phyloP scores from a whole-genome alignment of 2,113 vertebrate species.

The Vulpes lagopus region DNA sequence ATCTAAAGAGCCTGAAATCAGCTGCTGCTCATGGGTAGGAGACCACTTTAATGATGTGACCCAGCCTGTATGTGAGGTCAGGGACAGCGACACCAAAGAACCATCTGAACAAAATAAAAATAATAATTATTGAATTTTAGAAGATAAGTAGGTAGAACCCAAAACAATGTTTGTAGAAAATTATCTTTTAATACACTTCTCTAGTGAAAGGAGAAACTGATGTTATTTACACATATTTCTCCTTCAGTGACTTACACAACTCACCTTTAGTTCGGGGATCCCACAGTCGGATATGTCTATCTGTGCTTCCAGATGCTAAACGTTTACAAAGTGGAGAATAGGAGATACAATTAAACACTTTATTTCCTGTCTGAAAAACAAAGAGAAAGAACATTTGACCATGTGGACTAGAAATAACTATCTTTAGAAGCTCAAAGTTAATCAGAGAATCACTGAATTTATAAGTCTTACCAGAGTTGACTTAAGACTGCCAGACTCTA shows the following conservation, averaged over 20 bases:
- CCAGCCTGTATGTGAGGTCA: constrained; percentile 98
- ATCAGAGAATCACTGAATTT: neutral
- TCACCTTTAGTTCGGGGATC: constrained; percentile 97
- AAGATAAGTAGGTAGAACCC: constrained; percentile 31
- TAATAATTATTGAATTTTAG: constrained; percentile 29
- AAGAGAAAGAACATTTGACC: constrained; percentile 63
- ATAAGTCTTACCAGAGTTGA: constrained; percentile 91
- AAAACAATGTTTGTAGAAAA: neutral
- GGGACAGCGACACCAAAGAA: constrained; percentile 94
- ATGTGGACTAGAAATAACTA: neutral
- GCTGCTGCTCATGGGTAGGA: constrained; percentile 94
- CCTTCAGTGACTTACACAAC: neutral
- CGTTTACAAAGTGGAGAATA: constrained; percentile 95
- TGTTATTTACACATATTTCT: neutral
- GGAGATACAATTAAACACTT: constrained; percentile 97
- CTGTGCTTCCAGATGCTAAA: constrained; percentile 95
- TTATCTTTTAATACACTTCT: neutral
- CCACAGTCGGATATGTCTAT: constrained; percentile 96
- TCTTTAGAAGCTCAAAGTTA: constrained; percentile 53
- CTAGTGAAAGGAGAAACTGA: neutral
- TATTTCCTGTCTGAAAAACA: constrained; percentile 93
- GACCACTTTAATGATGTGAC: constrained; percentile 97
- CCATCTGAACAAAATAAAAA: constrained; percentile 89
- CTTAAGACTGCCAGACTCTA: constrained; percentile 93
- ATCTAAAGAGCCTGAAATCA: constrained; percentile 97